Conservation (phyloP, 2,888 invertebrate species). For the Pandemis heparana region DNA sequence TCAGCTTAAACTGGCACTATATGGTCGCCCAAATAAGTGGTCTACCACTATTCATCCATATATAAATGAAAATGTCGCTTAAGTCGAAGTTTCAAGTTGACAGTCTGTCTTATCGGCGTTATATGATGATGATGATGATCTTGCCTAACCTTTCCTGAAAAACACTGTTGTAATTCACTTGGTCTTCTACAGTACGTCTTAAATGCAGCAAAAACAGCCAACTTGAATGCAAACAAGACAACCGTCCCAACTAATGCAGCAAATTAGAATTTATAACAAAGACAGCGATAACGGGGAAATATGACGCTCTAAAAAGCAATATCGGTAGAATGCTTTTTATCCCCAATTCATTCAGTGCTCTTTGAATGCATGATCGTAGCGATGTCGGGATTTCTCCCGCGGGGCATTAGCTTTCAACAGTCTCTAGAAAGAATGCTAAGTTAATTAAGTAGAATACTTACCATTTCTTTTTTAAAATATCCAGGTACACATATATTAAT, state of each 20-base stretch:
- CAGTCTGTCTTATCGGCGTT: no score
- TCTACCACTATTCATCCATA: no score
- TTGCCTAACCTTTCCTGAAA: no score
- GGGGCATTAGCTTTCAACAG: slow-evolving; percentile 12
- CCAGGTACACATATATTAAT: no score
- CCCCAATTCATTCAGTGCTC: slow-evolving; percentile 19
- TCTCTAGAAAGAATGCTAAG: slow-evolving; percentile 6
- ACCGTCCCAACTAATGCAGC: slow-evolving; percentile 2
- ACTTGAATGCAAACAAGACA: slow-evolving; percentile 22
- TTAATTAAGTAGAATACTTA: slow-evolving; percentile 1
- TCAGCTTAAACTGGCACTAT: no score
- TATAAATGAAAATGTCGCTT: no score
- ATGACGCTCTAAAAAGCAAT: slow-evolving; percentile 29
- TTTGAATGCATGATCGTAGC: slow-evolving; percentile 33
- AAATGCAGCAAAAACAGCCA: slow-evolving; percentile 5
- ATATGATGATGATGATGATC: no score
- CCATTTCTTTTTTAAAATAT: no score
- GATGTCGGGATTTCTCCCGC: slow-evolving; percentile 1
- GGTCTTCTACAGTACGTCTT: background rate
- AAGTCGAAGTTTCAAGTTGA: no score
- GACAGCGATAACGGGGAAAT: slow-evolving; percentile 19
- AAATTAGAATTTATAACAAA: slow-evolving; percentile 28
- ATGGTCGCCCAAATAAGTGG: no score
- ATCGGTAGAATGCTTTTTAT: slow-evolving; percentile 34
- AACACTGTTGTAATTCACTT: background rate